These are phyloP conservation scores for Oxystoma pomonae DNA, from an alignment of 2,888 invertebrate genomes.

Conservation along the genomic window DNA sequence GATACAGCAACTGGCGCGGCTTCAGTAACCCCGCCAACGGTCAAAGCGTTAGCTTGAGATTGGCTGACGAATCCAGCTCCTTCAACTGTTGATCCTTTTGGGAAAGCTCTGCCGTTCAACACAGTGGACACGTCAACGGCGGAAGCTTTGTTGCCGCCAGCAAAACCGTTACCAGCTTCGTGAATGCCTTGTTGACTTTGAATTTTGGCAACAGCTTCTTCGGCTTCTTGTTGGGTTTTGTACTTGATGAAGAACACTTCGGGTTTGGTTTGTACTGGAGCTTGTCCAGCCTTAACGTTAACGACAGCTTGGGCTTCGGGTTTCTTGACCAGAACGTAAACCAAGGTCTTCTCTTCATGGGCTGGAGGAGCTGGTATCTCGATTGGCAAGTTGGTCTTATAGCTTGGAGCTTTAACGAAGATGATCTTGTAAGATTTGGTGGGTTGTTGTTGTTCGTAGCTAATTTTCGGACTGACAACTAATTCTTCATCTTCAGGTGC, in stretches of 20 bases:
- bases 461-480: not conserved
- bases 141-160: not conserved
- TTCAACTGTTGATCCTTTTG: not conserved
- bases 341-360: slow-evolving; percentile 83
- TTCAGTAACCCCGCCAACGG: not conserved
- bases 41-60: not conserved
- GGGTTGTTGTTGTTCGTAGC: slow-evolving; percentile 1
- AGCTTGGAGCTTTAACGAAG: slow-evolving; percentile 26
- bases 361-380: slow-evolving; percentile 50
- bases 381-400: not conserved
- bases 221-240: slow-evolving; percentile 62
- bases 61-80: not conserved
- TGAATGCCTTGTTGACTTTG: slow-evolving; percentile 20
- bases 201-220: slow-evolving; percentile 23
- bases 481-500: slow-evolving; percentile 6
- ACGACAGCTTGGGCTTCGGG: slow-evolving; percentile 82
- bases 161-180: not conserved
- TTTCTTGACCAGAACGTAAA: slow-evolving; percentile 84
- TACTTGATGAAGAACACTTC: slow-evolving; percentile 89
- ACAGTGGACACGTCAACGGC: not conserved
- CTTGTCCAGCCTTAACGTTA: slow-evolving; percentile 68
- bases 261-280: slow-evolving; percentile 82
- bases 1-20: not conserved
- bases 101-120: not conserved
- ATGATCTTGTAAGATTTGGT: slow-evolving; percentile 26